Conservation (phyloP, 2,888 invertebrate species). For the Coremacera marginata region DNA sequence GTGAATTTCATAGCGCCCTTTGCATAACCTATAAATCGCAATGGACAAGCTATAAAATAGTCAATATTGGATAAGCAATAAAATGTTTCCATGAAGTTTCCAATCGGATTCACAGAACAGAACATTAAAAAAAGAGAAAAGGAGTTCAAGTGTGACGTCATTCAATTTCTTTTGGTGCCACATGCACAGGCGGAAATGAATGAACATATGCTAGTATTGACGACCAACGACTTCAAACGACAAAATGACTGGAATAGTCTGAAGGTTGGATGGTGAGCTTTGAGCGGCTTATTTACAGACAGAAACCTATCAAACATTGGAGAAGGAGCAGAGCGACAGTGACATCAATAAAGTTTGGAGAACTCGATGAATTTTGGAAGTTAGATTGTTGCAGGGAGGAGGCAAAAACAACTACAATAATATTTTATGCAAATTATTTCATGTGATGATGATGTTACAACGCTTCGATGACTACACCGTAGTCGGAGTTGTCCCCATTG, state of each 20-base stretch:
- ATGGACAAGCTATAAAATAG: too few relatives aligned
- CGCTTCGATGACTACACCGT: neutral
- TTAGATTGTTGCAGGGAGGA: neutral
- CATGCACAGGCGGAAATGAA: neutral
- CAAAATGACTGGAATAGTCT: too few relatives aligned
- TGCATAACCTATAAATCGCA: too few relatives aligned
- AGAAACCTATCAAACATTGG: neutral
- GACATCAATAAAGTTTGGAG: too few relatives aligned
- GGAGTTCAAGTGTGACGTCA: neutral
- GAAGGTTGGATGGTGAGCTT: too few relatives aligned
- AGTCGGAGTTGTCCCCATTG: neutral
- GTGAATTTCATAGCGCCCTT: too few relatives aligned
- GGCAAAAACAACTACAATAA: neutral
- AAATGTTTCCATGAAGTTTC: too few relatives aligned
- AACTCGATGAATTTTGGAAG: neutral
- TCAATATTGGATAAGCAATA: too few relatives aligned
- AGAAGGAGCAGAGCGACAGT: neutral
- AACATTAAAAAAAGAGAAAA: neutral
- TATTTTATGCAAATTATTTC: conserved; percentile 17
- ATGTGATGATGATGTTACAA: conserved; percentile 5
- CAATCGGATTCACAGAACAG: too few relatives aligned
- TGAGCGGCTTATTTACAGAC: too few relatives aligned
- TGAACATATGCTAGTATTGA: conserved; percentile 8
- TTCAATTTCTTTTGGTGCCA: neutral
- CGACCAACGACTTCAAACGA: neutral